Percentiles rank a stretch among this genome's conserved stretches.
Conservation (phyloP, 37 sponge, comb jelly and placozoan species). For the Diacarnus erythraeanus region DNA sequence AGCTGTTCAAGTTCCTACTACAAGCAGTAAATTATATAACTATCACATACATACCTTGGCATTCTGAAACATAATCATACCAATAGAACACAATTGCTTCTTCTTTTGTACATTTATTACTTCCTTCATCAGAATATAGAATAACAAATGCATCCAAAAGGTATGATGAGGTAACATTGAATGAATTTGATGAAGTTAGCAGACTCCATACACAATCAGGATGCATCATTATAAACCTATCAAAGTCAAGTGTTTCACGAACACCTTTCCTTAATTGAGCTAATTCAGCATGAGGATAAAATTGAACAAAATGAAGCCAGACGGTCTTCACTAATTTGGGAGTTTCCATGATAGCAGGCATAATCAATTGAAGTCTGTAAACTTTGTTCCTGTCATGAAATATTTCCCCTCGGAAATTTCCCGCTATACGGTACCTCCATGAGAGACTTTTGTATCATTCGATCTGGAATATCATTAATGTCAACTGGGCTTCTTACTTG, state of each 20-base stretch:
- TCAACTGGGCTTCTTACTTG: background rate
- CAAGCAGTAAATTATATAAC: too few relatives aligned
- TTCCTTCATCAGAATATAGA: slow-evolving; percentile 6
- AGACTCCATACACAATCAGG: background rate
- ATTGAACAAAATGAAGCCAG: slow-evolving; percentile 35
- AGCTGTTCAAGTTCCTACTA: too few relatives aligned
- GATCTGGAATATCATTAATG: slow-evolving; percentile 17
- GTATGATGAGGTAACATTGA: slow-evolving; percentile 1
- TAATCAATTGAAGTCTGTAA: background rate
- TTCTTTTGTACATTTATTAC: slow-evolving; percentile 17
- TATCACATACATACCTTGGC: background rate
- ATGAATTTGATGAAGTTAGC: background rate
- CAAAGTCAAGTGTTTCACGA: slow-evolving; percentile 37
- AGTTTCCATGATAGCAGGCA: too few relatives aligned
- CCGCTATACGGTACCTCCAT: background rate
- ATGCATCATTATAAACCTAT: background rate
- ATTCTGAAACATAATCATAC: slow-evolving; percentile 16
- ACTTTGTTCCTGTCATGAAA: background rate
- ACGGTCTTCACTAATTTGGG: background rate
- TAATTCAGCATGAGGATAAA: slow-evolving; percentile 26
- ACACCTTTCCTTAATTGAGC: slow-evolving; percentile 21
- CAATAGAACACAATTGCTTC: slow-evolving; percentile 26
- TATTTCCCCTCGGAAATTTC: background rate
- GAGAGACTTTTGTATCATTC: background rate
- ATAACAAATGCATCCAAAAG: slow-evolving; percentile 6